Conservation (phyloP, 2,888 invertebrate species). For the Rhagonycha lutea region DNA sequence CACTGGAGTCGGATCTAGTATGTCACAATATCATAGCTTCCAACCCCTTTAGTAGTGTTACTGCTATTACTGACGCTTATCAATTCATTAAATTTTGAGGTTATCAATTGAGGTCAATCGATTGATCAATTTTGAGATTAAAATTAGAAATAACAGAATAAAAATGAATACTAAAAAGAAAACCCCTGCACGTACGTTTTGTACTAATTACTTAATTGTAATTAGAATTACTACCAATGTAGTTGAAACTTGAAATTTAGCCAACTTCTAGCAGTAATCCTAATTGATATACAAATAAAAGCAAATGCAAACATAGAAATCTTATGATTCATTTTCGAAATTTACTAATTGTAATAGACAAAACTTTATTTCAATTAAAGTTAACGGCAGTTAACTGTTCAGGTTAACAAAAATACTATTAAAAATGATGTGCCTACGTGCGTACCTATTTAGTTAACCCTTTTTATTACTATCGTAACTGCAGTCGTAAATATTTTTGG, state of each 20-base stretch:
- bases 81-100: neutral
- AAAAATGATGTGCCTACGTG: neutral
- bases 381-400: neutral
- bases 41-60: neutral
- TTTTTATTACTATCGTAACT: neutral
- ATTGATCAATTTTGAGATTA: neutral
- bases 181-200: neutral
- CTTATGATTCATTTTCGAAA: neutral
- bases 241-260: neutral
- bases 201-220: neutral
- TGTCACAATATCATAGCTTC: neutral
- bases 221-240: neutral
- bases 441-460: neutral
- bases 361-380: neutral
- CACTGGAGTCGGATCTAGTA: no score
- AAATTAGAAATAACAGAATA: neutral
- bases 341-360: neutral
- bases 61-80: neutral
- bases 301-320: neutral
- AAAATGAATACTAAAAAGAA: neutral
- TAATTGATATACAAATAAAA: neutral
- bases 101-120: neutral
- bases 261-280: neutral
- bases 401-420: neutral
- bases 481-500: neutral